phyloP scores from a whole-genome alignment of 2,797 vertebrate species.

The Paramormyrops hopkinsi region DNA sequence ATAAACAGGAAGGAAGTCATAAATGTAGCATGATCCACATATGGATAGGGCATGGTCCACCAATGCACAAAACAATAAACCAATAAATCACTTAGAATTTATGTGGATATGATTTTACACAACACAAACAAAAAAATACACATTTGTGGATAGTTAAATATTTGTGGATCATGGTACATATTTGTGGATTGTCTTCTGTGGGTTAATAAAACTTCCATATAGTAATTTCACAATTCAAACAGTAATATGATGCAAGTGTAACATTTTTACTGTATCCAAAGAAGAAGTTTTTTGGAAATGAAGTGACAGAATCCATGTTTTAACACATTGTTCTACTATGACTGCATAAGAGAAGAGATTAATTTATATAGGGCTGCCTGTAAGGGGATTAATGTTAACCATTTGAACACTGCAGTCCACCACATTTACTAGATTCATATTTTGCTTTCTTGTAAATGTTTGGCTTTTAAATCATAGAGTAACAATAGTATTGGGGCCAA shows the following conservation, averaged over 20 bases:
- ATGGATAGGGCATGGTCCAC: background rate
- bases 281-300: background rate
- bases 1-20: background rate
- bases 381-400: background rate
- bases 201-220: background rate
- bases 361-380: background rate
- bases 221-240: background rate
- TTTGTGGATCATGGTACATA: background rate
- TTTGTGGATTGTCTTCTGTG: background rate
- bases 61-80: background rate
- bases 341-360: background rate
- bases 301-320: background rate
- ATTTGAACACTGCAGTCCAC: background rate
- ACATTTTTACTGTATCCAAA: background rate
- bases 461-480: background rate
- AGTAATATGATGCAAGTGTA: background rate
- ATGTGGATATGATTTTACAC: background rate
- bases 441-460: background rate
- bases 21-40: background rate
- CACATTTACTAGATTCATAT: background rate
- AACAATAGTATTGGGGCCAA: background rate
- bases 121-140: background rate
- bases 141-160: background rate
- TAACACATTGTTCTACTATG: background rate
- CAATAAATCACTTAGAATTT: background rate